Conservation (phyloP, 2,888 invertebrate species). For the Chalcis sispes region DNA sequence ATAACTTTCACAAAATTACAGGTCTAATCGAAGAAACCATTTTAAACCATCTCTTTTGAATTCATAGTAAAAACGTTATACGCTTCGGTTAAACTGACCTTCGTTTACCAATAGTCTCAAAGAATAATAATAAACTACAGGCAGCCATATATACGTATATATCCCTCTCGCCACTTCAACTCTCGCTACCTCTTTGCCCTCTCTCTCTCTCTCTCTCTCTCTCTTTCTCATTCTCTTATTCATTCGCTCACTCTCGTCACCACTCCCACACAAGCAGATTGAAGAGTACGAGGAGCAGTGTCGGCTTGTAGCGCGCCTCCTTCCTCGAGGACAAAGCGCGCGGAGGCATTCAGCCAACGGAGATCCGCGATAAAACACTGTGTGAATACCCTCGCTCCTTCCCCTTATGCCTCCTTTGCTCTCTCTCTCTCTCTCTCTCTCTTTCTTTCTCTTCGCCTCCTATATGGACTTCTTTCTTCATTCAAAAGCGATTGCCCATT, state of each 20-base stretch:
- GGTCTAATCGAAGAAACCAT: too few relatives aligned
- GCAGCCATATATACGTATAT: neutral
- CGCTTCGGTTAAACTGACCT: constrained; percentile 18
- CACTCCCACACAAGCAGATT: too few relatives aligned
- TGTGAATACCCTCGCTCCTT: constrained; percentile 65
- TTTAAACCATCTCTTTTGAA: too few relatives aligned
- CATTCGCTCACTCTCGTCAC: constrained; percentile 24
- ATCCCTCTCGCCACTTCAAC: constrained; percentile 41
- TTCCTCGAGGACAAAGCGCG: constrained; percentile 63
- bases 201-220: constrained; percentile 54
- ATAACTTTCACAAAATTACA: too few relatives aligned
- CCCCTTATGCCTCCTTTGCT: constrained; percentile 17
- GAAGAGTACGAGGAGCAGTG: too few relatives aligned
- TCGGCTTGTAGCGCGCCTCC: constrained; percentile 60
- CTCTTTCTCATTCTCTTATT: constrained; percentile 60
- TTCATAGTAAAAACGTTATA: neutral
- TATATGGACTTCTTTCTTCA: constrained; percentile 46
- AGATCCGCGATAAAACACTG: constrained; percentile 74
- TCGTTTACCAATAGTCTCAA: constrained; percentile 40
- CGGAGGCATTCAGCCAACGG: constrained; percentile 69
- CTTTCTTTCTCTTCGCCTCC: constrained; percentile 35
- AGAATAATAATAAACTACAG: constrained; percentile 2
- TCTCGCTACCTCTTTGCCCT: constrained; percentile 57
- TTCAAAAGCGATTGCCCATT: constrained; percentile 58
- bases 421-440: constrained; percentile 57